Evolutionary conservation across 2,113 vertebrate genomes (phyloP).

Genomic region (Hyperopisus bebe): DNA sequence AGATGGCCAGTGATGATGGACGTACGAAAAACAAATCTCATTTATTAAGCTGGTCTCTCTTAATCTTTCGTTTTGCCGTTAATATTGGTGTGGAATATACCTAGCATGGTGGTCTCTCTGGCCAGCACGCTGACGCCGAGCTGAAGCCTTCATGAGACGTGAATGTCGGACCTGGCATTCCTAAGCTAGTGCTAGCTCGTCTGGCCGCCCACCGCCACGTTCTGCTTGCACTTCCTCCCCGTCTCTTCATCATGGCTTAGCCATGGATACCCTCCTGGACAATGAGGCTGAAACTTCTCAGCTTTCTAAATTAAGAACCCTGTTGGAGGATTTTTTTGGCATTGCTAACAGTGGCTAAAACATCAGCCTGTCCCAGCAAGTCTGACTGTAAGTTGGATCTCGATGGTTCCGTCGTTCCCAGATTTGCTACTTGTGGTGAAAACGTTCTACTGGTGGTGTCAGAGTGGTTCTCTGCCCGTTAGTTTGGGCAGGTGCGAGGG

Average conservation of each 20-base stretch:
- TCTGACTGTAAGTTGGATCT: neutral
- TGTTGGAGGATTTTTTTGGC: neutral
- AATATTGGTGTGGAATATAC: neutral
- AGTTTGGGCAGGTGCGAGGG: neutral
- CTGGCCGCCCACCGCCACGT: neutral
- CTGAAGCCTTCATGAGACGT: neutral
- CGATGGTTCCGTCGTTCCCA: neutral
- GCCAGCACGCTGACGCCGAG: neutral
- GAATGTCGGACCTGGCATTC: neutral
- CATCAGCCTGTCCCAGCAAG: neutral
- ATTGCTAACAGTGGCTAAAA: neutral
- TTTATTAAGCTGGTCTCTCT: neutral
- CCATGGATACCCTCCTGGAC: neutral
- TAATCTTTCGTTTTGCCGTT: neutral
- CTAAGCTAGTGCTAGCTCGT: neutral
- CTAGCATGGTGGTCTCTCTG: neutral
- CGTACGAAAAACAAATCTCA: neutral
- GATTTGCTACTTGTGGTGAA: neutral
- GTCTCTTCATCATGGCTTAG: neutral
- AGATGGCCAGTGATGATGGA: neutral
- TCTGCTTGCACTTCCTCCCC: neutral
- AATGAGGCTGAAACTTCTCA: neutral
- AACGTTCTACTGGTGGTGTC: neutral
- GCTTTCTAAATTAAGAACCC: neutral
- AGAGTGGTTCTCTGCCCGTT: neutral